Evolutionary conservation across 2,888 invertebrate species (phyloP).

Genomic region (Dynastes tityus): DNA sequence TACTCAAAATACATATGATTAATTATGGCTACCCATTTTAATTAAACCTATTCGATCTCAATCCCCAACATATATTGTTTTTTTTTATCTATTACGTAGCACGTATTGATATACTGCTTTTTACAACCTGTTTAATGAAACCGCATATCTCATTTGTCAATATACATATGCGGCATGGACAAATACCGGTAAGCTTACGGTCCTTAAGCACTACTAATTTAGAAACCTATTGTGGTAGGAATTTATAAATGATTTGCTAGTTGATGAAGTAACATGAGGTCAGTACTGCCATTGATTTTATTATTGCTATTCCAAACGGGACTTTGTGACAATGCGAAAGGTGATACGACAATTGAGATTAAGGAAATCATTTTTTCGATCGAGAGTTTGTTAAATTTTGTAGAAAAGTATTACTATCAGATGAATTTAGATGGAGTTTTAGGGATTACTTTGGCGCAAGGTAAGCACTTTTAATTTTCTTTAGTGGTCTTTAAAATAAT

Average conservation of each 20-base stretch:
- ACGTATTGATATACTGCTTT: constrained; percentile 25
- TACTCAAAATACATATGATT: constrained; percentile 26
- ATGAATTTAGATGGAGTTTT: constrained; percentile 68
- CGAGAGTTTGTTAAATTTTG: constrained; percentile 63
- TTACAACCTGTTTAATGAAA: constrained; percentile 19
- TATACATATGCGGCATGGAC: background rate
- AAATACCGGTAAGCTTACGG: constrained; percentile 12
- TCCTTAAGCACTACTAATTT: background rate
- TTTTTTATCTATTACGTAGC: constrained; percentile 29
- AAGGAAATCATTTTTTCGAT: constrained; percentile 54
- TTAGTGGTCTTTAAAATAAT: too few species aligned
- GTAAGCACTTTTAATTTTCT: constrained; percentile 59
- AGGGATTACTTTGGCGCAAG: constrained; percentile 67
- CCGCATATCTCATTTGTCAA: constrained; percentile 13
- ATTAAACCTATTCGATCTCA: constrained; percentile 31
- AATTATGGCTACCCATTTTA: constrained; percentile 20
- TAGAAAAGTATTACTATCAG: constrained; percentile 63
- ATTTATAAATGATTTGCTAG: constrained; percentile 17
- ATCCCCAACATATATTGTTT: constrained; percentile 20
- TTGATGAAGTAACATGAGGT: constrained; percentile 37
- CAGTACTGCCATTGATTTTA: background rate
- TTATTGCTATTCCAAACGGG: background rate
- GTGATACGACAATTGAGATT: constrained; percentile 37
- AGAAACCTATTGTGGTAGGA: background rate
- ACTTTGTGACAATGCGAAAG: background rate